These are phyloP conservation scores for Brenthis hecate DNA, from an alignment of 2,888 invertebrate genomes.

Conservation along the genomic window DNA sequence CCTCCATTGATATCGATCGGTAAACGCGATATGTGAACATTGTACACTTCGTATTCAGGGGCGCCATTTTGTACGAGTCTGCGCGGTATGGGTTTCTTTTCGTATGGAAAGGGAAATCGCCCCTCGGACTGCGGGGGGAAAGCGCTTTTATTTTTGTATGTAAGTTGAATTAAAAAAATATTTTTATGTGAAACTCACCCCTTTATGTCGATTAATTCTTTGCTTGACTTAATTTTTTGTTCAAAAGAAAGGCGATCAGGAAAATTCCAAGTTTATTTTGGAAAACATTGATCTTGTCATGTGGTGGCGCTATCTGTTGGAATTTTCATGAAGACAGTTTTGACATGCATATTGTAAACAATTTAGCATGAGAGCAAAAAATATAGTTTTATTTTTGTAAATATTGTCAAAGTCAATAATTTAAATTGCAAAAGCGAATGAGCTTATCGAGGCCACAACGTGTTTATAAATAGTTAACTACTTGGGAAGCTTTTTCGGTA, in stretches of 20 bases:
- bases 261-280: constrained; percentile 77
- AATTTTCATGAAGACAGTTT: constrained; percentile 58
- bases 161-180: constrained; percentile 44
- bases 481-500: too few relatives aligned
- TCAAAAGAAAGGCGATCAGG: constrained; percentile 55
- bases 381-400: not conserved
- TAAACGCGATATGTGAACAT: constrained; percentile 73
- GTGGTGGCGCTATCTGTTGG: constrained; percentile 61
- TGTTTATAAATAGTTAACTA: too few relatives aligned
- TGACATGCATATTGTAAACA: constrained; percentile 54
- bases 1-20: constrained; percentile 86
- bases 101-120: constrained; percentile 77
- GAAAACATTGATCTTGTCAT: constrained; percentile 77
- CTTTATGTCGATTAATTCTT: constrained; percentile 50
- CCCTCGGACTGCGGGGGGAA: constrained; percentile 77
- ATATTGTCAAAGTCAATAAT: not conserved
- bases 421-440: too few relatives aligned
- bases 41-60: constrained; percentile 78
- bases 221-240: constrained; percentile 49
- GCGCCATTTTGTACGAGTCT: constrained; percentile 88
- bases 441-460: too few relatives aligned
- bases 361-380: not conserved
- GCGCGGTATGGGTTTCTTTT: constrained; percentile 81
- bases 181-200: constrained; percentile 60
- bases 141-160: constrained; percentile 53